Evolutionary conservation across 2,113 vertebrate genomes (phyloP).

Genomic region (Cochlearius cochlearius): DNA sequence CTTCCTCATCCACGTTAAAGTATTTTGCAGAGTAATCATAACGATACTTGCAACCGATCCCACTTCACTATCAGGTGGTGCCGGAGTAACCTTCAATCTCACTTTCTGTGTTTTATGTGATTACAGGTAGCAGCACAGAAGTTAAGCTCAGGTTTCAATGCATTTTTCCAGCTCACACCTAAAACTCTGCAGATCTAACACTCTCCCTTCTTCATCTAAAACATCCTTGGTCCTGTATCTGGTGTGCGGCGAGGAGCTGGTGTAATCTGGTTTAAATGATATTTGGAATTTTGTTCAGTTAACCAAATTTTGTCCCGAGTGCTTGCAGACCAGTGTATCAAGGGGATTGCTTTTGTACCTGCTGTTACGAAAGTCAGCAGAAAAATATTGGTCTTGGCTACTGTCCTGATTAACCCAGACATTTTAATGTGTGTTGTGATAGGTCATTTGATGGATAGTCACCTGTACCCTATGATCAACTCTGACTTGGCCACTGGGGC

Average conservation of each 20-base stretch:
- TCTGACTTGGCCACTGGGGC: conserved; percentile 58
- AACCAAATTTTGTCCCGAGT: neutral
- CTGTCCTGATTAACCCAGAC: conserved; percentile 79
- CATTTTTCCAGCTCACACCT: neutral
- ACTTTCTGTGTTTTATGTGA: neutral
- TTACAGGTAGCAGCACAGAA: neutral
- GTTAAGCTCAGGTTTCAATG: neutral
- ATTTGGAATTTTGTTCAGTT: conserved; percentile 42
- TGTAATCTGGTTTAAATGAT: neutral
- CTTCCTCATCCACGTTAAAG: neutral
- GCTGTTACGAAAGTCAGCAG: conserved; percentile 57
- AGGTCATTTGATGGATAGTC: conserved; percentile 80
- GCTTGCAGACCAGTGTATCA: conserved; percentile 55
- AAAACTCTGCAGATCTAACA: neutral
- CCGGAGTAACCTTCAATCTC: neutral
- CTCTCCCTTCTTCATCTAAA: neutral
- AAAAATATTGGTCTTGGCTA: conserved; percentile 82
- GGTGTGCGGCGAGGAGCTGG: neutral
- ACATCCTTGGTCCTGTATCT: neutral
- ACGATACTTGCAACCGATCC: neutral
- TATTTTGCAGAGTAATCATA: neutral
- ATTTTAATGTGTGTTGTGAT: conserved; percentile 80
- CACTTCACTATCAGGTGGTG: neutral
- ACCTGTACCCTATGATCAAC: conserved; percentile 78
- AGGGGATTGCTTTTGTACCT: conserved; percentile 74